phyloP scores from a whole-genome alignment of 2,888 invertebrate species.

The Xestia sexstrigata region DNA sequence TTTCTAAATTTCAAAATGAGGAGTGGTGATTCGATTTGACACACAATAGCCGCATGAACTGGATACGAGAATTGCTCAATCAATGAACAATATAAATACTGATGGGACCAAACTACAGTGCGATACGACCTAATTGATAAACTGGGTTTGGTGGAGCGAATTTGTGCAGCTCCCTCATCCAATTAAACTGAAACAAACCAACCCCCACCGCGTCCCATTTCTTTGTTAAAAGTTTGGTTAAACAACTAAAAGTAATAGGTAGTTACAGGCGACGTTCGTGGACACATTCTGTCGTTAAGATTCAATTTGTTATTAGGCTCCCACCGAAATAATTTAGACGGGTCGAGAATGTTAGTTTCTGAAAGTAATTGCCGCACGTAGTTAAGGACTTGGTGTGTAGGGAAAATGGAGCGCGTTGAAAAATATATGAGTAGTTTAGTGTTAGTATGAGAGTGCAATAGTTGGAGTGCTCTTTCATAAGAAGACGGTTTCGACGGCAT shows the following conservation, averaged over 20 bases:
- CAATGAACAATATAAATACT: constrained; percentile 80
- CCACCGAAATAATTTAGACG: constrained; percentile 24
- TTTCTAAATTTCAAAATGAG: constrained; percentile 62
- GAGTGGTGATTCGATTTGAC: constrained; percentile 60
- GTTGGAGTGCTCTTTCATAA: constrained; percentile 73
- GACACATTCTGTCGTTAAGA: constrained; percentile 45
- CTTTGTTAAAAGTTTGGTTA: constrained; percentile 67
- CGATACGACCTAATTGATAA: constrained; percentile 83
- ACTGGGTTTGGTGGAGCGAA: constrained; percentile 78
- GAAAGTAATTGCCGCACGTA: constrained; percentile 50
- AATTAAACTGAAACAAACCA: constrained; percentile 82
- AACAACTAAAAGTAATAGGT: constrained; percentile 56
- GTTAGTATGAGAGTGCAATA: constrained; percentile 68
- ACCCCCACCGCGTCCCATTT: constrained; percentile 65
- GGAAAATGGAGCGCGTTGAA: constrained; percentile 64
- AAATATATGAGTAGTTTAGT: constrained; percentile 69
- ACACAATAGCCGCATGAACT: constrained; percentile 68
- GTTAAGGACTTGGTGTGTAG: constrained; percentile 39
- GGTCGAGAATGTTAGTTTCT: constrained; percentile 35
- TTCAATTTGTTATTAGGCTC: constrained; percentile 51
- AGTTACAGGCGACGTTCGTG: constrained; percentile 36
- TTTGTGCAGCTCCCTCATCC: constrained; percentile 77
- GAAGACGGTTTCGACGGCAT: constrained; percentile 78
- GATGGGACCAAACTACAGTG: constrained; percentile 77
- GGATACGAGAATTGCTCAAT: constrained; percentile 78